phyloP scores from a whole-genome alignment of 2,113 vertebrate species.

The Pagrus major region DNA sequence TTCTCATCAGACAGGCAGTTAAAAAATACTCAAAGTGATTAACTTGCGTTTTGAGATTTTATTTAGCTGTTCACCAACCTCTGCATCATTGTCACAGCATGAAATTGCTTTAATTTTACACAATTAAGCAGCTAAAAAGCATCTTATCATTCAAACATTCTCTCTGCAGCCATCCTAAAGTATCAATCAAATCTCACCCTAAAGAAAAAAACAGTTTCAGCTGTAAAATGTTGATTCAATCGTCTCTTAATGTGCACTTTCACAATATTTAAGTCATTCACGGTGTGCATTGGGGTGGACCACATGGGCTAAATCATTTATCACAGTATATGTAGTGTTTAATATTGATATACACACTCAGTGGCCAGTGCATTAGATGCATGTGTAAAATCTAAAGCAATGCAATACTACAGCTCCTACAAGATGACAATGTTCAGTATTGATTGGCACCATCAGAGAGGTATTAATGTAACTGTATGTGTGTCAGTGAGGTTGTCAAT shows the following conservation, averaged over 20 bases:
- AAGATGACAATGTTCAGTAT: background rate
- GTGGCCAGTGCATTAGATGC: background rate
- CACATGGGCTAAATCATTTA: background rate
- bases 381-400: background rate
- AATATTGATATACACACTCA: background rate
- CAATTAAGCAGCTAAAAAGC: too few relatives aligned
- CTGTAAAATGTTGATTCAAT: background rate
- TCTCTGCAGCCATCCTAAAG: too few relatives aligned
- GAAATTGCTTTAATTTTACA: background rate
- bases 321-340: background rate
- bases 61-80: background rate
- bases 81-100: background rate
- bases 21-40: too few relatives aligned
- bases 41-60: background rate
- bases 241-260: background rate
- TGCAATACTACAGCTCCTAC: background rate
- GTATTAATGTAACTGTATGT: background rate
- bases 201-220: background rate
- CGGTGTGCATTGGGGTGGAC: too few relatives aligned
- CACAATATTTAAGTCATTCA: background rate
- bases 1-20: background rate
- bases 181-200: background rate
- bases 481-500: background rate
- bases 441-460: background rate
- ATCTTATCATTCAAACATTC: too few relatives aligned